Evolutionary conservation across 2,113 vertebrate species (phyloP), one percentile per base, ranked within the genome.

Genomic region (Isurus oxyrinchus): DNA sequence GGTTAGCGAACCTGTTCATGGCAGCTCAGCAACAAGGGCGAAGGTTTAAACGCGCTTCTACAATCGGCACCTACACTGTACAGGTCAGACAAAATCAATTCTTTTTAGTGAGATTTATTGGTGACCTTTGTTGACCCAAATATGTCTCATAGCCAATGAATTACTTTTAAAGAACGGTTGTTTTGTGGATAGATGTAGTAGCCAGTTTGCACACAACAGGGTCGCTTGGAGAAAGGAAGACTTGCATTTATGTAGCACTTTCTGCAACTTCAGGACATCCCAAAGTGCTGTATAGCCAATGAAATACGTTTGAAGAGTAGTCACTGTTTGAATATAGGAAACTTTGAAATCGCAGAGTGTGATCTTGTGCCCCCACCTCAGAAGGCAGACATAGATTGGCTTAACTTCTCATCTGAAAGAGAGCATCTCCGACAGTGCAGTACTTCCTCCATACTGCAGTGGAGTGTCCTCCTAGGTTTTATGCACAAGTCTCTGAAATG

Each of bases 1-100:
- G 99, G n/a, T 96, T 99, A 97, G 99, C 99, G 61, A 99, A 99
- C 25, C 97, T 99, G 13, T 99, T 99, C 96, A 98, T 99, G 98
- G 98, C 99, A 97, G 99, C 99, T 49, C 98, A 98, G 96, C 99
- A 99, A 96, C 99, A 99, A 97, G 98, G 98, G 81, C 97, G 98
- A 61, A 96, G 99, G 0, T 99, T 99, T 97, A 98, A 97, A 97
- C 98, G 99, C 81, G 99, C 99, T 95, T 98, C 99, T 0, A 98
- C 98, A 0, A 98, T 99, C 96, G 99, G 98, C 97, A 98, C 98
- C 98, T 99, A 99, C 97, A 99, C 99, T 0, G 99, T 99, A 96
- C 99, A 99, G 99, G 99, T 99, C 97, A 53, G 96, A 90, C 6
- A 0, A 0, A 53, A 0, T n/a, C 76, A 31, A 35, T 55, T 25